Evolutionary conservation across 2,888 invertebrate genomes (phyloP).

Genomic region (Catocala fraxini): DNA sequence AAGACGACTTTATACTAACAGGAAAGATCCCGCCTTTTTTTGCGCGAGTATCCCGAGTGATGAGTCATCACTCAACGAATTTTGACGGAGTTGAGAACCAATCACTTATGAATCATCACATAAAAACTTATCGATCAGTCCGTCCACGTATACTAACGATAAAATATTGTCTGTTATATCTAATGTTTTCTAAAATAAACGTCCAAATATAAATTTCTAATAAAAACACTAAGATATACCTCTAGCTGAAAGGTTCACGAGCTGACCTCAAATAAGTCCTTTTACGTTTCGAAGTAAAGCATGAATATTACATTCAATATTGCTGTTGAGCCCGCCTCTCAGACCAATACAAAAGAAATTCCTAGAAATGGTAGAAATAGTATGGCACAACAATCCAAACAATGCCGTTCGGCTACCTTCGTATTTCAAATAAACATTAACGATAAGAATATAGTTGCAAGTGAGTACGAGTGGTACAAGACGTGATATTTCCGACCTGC

Average conservation of each 20-base stretch:
- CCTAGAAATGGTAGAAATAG: constrained; percentile 6
- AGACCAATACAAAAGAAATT: constrained; percentile 5
- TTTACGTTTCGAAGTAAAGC: constrained; percentile 27
- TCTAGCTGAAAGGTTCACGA: constrained; percentile 35
- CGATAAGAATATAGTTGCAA: constrained; percentile 7
- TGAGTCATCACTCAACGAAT: constrained; percentile 40
- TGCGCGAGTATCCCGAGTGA: constrained; percentile 25
- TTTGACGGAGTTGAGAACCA: constrained; percentile 40
- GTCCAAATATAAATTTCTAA: constrained; percentile 15
- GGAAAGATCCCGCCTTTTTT: constrained; percentile 37
- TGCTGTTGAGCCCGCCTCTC: constrained; percentile 23
- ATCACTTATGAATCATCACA: constrained; percentile 47
- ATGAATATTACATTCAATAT: constrained; percentile 35
- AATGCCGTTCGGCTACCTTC: constrained; percentile 1
- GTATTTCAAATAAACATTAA: constrained; percentile 10
- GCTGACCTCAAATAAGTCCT: constrained; percentile 35
- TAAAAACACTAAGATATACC: constrained; percentile 27
- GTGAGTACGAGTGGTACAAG: constrained; percentile 7
- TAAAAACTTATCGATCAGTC: constrained; percentile 7
- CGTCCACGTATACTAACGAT: constrained; percentile 4
- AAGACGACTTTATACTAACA: constrained; percentile 29
- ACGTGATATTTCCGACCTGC: constrained; percentile 17
- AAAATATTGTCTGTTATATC: constrained; percentile 3
- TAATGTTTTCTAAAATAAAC: constrained; percentile 3
- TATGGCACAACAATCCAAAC: constrained; percentile 6